Evolutionary conservation across 2,113 vertebrate genomes (phyloP).

Genomic region (Condylura cristata): DNA sequence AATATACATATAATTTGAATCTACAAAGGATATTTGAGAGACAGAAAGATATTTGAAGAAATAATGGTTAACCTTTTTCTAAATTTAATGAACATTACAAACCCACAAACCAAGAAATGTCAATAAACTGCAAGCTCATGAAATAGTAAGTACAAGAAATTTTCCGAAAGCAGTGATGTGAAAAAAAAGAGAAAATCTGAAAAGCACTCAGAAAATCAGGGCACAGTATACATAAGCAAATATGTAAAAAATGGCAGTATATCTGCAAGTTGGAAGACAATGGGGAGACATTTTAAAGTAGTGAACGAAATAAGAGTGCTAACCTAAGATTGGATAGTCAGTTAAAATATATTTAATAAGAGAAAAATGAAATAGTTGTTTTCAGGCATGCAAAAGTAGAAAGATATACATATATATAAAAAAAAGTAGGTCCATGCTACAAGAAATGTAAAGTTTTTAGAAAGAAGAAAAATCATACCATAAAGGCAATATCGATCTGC

Average conservation of each 20-base stretch:
- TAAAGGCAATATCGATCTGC: not conserved
- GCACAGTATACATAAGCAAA: not conserved
- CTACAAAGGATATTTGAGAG: not conserved
- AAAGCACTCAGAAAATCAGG: not conserved
- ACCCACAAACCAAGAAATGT: not conserved
- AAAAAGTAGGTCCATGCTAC: not conserved
- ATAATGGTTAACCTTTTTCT: conserved; percentile 17
- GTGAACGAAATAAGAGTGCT: not conserved
- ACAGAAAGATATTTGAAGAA: conserved; percentile 13
- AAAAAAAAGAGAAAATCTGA: conserved; percentile 21
- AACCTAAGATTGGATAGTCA: not conserved
- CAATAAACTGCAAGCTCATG: not conserved
- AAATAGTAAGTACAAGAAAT: not conserved
- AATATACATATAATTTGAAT: not conserved
- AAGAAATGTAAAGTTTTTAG: not conserved
- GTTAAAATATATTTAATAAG: not conserved
- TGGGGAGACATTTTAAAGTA: not conserved
- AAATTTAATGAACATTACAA: conserved; percentile 31
- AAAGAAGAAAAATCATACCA: not conserved
- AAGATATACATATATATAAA: too few species aligned
- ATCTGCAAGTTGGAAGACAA: not conserved
- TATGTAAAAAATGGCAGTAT: not conserved
- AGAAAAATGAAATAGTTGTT: not conserved
- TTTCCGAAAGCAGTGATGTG: not conserved
- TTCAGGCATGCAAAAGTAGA: not conserved